A percentile compares a stretch with the other conserved stretches of the same genome.
These are phyloP conservation scores for Tragelaphus strepsiceros DNA, from an alignment of 2,113 vertebrate species.

Conservation along the genomic window DNA sequence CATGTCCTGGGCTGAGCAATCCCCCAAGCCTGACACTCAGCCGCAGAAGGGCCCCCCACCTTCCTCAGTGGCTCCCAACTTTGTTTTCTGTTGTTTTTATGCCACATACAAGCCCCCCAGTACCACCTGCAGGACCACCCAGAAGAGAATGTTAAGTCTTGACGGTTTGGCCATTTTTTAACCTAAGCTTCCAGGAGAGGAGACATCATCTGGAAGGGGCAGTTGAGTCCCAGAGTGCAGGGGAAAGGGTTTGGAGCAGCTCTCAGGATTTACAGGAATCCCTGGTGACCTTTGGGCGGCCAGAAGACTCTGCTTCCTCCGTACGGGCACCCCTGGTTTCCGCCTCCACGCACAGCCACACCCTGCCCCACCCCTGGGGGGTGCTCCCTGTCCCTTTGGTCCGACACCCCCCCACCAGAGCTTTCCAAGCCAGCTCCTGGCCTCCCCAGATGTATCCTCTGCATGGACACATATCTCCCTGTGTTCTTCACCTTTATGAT, in stretches of 20 bases:
- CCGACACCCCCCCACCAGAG: background rate
- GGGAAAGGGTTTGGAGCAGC: background rate
- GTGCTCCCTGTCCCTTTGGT: background rate
- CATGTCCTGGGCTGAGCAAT: background rate
- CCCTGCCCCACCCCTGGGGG: background rate
- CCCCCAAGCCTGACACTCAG: accelerated
- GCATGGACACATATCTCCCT: accelerated
- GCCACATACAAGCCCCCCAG: background rate
- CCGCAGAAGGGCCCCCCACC: background rate
- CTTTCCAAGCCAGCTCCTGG: background rate
- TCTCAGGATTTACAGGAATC: background rate
- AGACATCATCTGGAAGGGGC: background rate
- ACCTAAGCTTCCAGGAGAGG: background rate
- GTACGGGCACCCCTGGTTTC: accelerated
- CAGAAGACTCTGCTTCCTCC: background rate
- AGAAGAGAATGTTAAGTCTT: background rate
- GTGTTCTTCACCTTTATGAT: accelerated
- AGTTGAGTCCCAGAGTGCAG: background rate
- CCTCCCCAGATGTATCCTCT: background rate
- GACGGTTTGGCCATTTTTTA: background rate
- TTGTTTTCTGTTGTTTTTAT: background rate
- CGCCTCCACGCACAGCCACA: accelerated
- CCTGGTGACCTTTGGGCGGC: background rate
- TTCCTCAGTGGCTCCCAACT: background rate
- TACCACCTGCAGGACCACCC: background rate